Percentiles rank a stretch among this genome's conserved stretches.
Conservation (phyloP, 2,113 vertebrate species). For the Callionymus lyra region DNA sequence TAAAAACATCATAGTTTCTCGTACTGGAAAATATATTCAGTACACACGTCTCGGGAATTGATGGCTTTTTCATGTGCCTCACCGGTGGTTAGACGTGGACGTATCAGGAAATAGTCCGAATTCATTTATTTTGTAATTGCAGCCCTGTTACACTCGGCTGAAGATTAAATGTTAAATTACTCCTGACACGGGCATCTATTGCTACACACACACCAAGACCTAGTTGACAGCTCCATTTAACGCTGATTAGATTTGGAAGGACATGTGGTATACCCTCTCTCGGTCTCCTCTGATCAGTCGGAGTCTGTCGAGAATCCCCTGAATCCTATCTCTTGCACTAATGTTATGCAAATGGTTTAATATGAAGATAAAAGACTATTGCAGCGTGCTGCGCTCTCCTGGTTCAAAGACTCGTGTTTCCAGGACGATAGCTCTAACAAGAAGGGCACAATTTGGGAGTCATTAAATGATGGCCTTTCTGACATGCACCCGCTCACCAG, state of each 20-base stretch:
- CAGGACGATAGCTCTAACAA: conserved; percentile 68
- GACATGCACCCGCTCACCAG: conserved; percentile 58
- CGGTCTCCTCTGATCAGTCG: conserved; percentile 30
- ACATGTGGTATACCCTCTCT: conserved; percentile 61
- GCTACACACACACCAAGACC: conserved; percentile 18
- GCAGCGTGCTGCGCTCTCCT: conserved; percentile 54
- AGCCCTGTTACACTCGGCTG: conserved; percentile 35
- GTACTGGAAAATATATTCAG: too few species aligned
- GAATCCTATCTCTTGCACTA: conserved; percentile 49
- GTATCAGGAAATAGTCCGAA: conserved; percentile 24
- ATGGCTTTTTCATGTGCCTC: conserved; percentile 28
- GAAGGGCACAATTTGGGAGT: conserved; percentile 71
- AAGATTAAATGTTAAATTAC: conserved; percentile 53
- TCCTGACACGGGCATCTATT: conserved; percentile 42
- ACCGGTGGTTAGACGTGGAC: conserved; percentile 24
- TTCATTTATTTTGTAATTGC: conserved; percentile 52
- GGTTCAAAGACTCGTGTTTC: conserved; percentile 67
- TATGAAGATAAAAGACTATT: conserved; percentile 73
- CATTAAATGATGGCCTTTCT: conserved; percentile 71
- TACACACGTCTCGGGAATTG: conserved; percentile 1
- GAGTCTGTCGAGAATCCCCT: conserved; percentile 59
- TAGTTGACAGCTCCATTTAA: conserved; percentile 65
- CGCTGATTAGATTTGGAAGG: conserved; percentile 71
- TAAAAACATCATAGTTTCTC: too few species aligned
- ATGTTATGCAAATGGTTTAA: conserved; percentile 77